Base-by-base conservation (phyloP, 2,797 vertebrate species). In the Aeoliscus strigatus region DNA sequence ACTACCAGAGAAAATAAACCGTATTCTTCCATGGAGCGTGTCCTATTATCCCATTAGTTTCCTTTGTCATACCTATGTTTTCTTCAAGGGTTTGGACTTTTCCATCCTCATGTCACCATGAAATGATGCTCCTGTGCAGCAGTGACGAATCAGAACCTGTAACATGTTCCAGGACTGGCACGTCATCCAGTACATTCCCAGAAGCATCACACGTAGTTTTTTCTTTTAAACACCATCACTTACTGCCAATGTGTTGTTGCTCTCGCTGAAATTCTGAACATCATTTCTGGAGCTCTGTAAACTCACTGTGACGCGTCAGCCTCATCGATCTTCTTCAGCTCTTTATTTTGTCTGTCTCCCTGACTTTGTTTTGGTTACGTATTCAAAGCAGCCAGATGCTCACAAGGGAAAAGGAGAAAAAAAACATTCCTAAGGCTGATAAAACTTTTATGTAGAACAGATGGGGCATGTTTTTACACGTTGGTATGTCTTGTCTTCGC, bases 161-260 rank as follows among this genome's bases (percentile, higher is more conserved):
- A 59, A 71, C 61, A 37, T 2, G 42, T 59, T 55, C 58, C 79
- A 79, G 77, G 43, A 54, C 45, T 58, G 57, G 48, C 53, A 56
- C 38, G 10, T 33, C 8, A 6, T 13, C 8, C 2, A 39, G 30
- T 10, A 30, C 34, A 35, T 49, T 66, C 45, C 44, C 35, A 39
- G 6, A 25, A 42, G 53, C 53, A 9, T 13, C 33, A 27, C 51
- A 37, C 46, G 11, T 21, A 3, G 3, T 21, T n/a, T 4, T 11
- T 30, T 43, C 21, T 33, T 60, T 39, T 42, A 50, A 69, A 68
- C 55, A 57, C 33, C 7, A 37, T 9, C 1, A 0, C 39, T 57
- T 9, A 52, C 51, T 29, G 47, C 31, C 46, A 27, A 23, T 42
- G 15, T 2, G 12, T 40, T 57, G 16, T 6, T 56, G 34, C 40